These are phyloP conservation scores for Cettia cetti DNA, from an alignment of 2,113 vertebrate species.

Conservation along the genomic window DNA sequence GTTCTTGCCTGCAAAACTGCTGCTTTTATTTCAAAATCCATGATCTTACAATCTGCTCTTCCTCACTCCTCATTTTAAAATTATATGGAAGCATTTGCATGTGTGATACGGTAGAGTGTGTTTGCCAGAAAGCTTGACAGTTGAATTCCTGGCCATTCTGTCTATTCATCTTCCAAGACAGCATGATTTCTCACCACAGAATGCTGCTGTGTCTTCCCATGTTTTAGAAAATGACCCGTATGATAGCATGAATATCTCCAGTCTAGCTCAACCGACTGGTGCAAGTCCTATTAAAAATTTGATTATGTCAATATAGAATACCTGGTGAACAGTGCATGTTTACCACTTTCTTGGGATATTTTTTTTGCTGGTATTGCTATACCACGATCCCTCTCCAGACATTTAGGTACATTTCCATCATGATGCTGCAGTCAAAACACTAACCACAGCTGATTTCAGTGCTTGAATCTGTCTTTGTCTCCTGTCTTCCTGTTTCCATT, in stretches of 20 bases:
- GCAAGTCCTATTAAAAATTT: background rate
- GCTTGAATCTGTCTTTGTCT: background rate
- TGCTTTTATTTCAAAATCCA: background rate
- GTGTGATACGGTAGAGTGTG: background rate
- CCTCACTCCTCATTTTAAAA: background rate
- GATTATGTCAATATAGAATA: background rate
- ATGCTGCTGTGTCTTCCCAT: accelerated
- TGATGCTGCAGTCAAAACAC: background rate
- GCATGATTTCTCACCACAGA: background rate
- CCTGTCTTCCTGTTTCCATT: background rate
- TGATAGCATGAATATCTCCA: background rate
- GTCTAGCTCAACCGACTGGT: background rate
- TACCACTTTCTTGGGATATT: background rate
- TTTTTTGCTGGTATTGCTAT: background rate
- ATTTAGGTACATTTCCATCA: background rate
- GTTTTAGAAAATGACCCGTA: background rate
- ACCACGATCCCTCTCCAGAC: accelerated
- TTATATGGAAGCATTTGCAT: background rate
- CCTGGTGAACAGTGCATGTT: background rate
- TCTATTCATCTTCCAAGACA: background rate
- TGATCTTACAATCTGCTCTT: background rate
- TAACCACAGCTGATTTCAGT: background rate
- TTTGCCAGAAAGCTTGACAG: background rate
- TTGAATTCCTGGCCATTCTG: background rate
- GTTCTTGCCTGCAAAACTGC: background rate